Evolutionary conservation across 2,888 invertebrate species (phyloP), one percentile per base, ranked within the genome.

Genomic region (Cetonia aurata): DNA sequence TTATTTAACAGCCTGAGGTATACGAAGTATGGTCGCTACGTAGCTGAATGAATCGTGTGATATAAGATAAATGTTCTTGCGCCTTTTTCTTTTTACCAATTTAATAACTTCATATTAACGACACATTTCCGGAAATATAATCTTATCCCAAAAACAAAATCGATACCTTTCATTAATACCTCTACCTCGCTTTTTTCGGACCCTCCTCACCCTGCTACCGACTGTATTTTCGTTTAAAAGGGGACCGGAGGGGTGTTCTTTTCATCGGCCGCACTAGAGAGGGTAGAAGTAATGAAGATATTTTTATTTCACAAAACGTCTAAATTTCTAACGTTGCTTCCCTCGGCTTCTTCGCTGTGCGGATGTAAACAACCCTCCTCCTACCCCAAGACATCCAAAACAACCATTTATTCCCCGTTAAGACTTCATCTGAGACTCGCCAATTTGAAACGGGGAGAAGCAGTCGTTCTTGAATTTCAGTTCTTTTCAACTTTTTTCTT

Each of bases 401-500:
- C 79, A 81, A 80, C 81, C 81, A 81, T 83, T 83, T 81, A 82
- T 82, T 82, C 81, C 78, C 79, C 78, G 77, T 79, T 76, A 81
- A 77, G 79, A 80, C 81, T 83, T 81, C 80, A 82, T 83, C 81
- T 80, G 75, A 74, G 70, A 73, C 74, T 70, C 72, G 70, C 72
- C 74, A 74, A 73, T 73, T 75, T 72, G 72, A 50, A 69, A 68
- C 62, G 71, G 72, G 71, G 62, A 50, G 70, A 59, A 66, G 44
- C 19, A 46, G 33, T 52, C 41, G 59, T 56, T 57, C 60, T 59
- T 60, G 52, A 42, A 60, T 60, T 60, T 60, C 67, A 70, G 70
- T 75, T 75, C 65, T 75, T 75, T 76, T 76, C 74, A 75, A 73
- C 70, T 66, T 73, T 75, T 75, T 76, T 76, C 75, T 10, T 37